phyloP scores from a whole-genome alignment of 2,113 vertebrate species.

The Oreochromis tanganicae region DNA sequence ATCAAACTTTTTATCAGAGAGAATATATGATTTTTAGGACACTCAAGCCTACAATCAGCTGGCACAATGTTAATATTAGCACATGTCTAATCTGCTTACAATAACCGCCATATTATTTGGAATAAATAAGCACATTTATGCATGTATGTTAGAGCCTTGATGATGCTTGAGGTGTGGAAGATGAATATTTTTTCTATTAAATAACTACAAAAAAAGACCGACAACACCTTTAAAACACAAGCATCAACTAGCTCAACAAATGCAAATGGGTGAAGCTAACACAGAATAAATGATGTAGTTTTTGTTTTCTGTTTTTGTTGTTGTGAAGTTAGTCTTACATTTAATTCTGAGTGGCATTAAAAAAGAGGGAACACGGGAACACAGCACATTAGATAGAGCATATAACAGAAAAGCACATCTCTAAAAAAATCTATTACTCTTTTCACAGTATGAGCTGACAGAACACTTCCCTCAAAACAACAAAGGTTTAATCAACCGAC shows the following conservation, averaged over 20 bases:
- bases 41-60: neutral
- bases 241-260: neutral
- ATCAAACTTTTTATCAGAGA: neutral
- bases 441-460: neutral
- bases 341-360: neutral
- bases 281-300: neutral
- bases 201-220: neutral
- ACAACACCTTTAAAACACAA: neutral
- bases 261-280: neutral
- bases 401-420: neutral
- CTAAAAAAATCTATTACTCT: neutral
- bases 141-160: neutral
- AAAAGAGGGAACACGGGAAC: neutral
- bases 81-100: neutral
- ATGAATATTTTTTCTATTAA: neutral
- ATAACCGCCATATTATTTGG: fast-evolving
- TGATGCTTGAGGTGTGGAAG: neutral
- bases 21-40: neutral
- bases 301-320: neutral
- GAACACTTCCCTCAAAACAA: neutral
- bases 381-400: neutral
- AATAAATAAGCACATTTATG: neutral
- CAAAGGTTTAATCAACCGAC: neutral
- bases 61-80: neutral
- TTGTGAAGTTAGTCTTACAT: neutral